Evolutionary conservation across 2,113 vertebrate species (phyloP).

Genomic region (Heteronetta atricapilla): DNA sequence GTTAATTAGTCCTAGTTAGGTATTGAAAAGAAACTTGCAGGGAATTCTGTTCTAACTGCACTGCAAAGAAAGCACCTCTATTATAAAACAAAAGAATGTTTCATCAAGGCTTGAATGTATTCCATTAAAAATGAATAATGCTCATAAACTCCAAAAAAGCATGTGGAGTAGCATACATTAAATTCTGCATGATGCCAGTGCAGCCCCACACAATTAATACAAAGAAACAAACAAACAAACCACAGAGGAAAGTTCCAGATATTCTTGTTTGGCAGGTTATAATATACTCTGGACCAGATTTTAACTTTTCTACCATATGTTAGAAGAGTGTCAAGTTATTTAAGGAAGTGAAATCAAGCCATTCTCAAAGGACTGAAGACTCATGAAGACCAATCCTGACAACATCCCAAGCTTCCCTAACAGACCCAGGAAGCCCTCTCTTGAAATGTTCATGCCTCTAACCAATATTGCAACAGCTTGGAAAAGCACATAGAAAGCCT

Average conservation of each 20-base stretch:
- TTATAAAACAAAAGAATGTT: not conserved
- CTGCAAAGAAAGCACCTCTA: not conserved
- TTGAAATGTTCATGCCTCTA: not conserved
- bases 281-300: not conserved
- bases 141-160: not conserved
- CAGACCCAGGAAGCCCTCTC: not conserved
- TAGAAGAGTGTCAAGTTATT: not conserved
- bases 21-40: conserved; percentile 9
- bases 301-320: not conserved
- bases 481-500: not conserved
- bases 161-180: not conserved
- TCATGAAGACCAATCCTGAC: not conserved
- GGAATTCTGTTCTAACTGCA: not conserved
- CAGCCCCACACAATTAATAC: not conserved
- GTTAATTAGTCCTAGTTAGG: conserved; percentile 29
- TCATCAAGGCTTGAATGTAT: not conserved
- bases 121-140: not conserved
- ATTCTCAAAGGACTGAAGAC: not conserved
- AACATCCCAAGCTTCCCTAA: not conserved
- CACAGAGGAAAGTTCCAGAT: not conserved
- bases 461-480: not conserved
- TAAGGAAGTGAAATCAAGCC: not conserved
- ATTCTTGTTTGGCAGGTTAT: not conserved
- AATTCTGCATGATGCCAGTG: not conserved
- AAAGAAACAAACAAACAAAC: not conserved